These are phyloP conservation scores for Lasioglossum albipes DNA, from an alignment of 1,140 invertebrate species.

Conservation along the genomic window DNA sequence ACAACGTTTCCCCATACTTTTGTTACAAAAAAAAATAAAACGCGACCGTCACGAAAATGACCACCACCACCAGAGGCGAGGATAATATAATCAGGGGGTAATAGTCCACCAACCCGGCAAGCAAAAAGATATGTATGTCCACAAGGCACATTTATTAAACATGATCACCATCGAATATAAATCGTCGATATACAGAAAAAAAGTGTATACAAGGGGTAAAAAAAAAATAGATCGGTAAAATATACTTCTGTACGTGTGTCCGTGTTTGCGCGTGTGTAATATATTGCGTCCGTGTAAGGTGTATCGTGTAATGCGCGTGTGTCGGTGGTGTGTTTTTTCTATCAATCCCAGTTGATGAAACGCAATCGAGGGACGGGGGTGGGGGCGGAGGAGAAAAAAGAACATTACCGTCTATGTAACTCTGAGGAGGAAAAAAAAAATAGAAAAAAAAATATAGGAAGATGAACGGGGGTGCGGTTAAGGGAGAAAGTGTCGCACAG, in stretches of 20 bases:
- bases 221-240: conserved; percentile 56
- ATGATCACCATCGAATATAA: conserved; percentile 77
- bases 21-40: too few relatives aligned
- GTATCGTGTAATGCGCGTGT: conserved; percentile 25
- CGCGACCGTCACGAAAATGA: conserved; percentile 69
- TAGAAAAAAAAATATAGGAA: conserved; percentile 1
- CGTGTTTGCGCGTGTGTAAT: conserved; percentile 22
- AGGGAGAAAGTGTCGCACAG: conserved; percentile 25
- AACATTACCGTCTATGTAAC: conserved; percentile 24
- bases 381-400: not conserved
- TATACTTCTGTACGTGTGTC: conserved; percentile 58
- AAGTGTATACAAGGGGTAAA: conserved; percentile 69
- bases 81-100: conserved; percentile 75
- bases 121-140: conserved; percentile 78
- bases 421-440: conserved; percentile 22
- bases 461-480: not conserved
- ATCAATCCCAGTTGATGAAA: conserved; percentile 53
- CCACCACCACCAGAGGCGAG: conserved; percentile 73
- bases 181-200: conserved; percentile 67
- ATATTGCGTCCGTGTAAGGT: not conserved
- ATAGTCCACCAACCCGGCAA: conserved; percentile 79
- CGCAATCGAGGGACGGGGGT: not conserved
- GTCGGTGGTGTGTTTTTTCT: conserved; percentile 28
- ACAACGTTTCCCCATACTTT: too few relatives aligned
- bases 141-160: conserved; percentile 81